Base-by-base conservation (phyloP, 2,113 vertebrate genomes). In the Syrrhaptes paradoxus region DNA sequence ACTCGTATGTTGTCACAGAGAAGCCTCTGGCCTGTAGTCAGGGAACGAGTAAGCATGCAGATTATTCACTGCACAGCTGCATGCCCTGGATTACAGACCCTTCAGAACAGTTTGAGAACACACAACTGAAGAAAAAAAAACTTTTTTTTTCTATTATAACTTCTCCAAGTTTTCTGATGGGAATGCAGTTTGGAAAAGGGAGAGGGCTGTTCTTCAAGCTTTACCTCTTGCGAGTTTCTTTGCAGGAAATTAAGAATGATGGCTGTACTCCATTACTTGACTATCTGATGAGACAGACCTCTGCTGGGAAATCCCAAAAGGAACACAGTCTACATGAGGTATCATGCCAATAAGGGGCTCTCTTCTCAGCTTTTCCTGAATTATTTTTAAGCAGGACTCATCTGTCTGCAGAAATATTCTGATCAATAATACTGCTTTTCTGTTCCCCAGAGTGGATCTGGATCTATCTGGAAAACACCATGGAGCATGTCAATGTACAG, bases 11-110 rank as follows among this genome's bases (percentile, higher is more conserved):
- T 96, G 93, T 94, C 79, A 86, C 63, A 92, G 92, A 93, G 94
- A 85, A 94, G 71, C 46, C 85, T 94, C 83, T 95, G 91, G 91
- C 85, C 85, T 84, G 59, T 73, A 93, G 85, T 95, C 93, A 93
- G 84, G 77, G 85, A 90, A 85, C 45, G 1, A 95, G 58, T 85
- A 93, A 90, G 34, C 71, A 66, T 89, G 68, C 61, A 94, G 66
- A 75, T 92, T 81, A 86, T 91, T 89, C 79, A 80, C 26, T 48
- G 41, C 68, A 89, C 88, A 96, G 91, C 82, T 94, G 89, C 83
- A 52, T 68, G 49, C 73, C n/a, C 70, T 81, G 32, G 32, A 85
- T 82, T 93, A 71, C 74, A 68, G 90, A 79, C 36, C 32, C 73
- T 87, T 85, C 43, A 76, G 87, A 88, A 77, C 58, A 85, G 24